A percentile compares a stretch with the other conserved stretches of the same genome.
These are phyloP conservation scores for Drosophila obscura DNA, from an alignment of 1,140 invertebrate species.

Conservation along the genomic window DNA sequence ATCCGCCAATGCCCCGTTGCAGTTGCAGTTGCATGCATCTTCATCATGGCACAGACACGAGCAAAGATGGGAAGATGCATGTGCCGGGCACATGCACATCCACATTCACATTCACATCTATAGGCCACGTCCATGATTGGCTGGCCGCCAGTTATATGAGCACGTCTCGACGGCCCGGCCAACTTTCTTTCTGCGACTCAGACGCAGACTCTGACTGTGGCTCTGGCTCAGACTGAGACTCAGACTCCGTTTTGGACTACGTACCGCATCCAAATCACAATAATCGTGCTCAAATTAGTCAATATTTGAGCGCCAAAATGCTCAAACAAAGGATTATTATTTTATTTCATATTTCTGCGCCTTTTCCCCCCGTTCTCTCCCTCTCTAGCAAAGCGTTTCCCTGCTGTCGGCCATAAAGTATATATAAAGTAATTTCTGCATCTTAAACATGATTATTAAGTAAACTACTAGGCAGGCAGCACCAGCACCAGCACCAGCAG, in stretches of 20 bases:
- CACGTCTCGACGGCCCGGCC: constrained; percentile 52
- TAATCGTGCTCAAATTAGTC: constrained; percentile 80
- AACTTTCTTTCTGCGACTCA: constrained; percentile 15
- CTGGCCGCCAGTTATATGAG: constrained; percentile 70
- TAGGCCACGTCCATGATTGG: constrained; percentile 66
- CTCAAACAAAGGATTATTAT: constrained; percentile 74
- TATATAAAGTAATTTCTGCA: constrained; percentile 78
- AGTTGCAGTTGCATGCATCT: constrained; percentile 63
- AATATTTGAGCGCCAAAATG: constrained; percentile 78
- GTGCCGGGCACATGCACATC: constrained; percentile 62
- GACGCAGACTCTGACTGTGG: background rate
- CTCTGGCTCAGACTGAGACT: background rate
- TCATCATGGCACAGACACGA: constrained; percentile 48
- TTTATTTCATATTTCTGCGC: constrained; percentile 64
- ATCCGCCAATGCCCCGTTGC: constrained; percentile 11
- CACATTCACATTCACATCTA: constrained; percentile 21
- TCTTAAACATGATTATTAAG: constrained; percentile 77
- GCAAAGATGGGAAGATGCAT: constrained; percentile 59
- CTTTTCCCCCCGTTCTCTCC: background rate
- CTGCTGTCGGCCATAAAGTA: constrained; percentile 49
- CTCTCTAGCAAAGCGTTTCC: constrained; percentile 30
- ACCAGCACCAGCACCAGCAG: constrained; percentile 9
- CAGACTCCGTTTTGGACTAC: constrained; percentile 65
- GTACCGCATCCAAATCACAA: constrained; percentile 72
- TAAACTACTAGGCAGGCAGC: constrained; percentile 54